A percentile compares a stretch with the other conserved stretches of the same genome.
Evolutionary conservation across 2,113 vertebrate genomes (phyloP).

Genomic region (Spheniscus mendiculus): DNA sequence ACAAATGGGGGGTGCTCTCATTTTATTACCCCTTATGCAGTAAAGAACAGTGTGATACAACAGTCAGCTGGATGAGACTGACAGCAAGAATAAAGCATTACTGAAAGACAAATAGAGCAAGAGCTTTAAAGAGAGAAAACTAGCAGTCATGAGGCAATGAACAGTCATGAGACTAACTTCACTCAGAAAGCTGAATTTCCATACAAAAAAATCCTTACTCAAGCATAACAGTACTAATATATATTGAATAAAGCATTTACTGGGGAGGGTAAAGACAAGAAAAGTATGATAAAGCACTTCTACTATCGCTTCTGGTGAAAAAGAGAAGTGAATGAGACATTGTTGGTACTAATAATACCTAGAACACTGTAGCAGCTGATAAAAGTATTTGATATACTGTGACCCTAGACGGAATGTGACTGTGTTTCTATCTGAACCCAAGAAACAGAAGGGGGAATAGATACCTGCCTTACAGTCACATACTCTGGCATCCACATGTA

Average conservation of each 20-base stretch:
- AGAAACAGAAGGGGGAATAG: not conserved
- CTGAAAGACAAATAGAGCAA: not conserved
- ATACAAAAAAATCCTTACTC: not conserved
- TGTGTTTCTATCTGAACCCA: not conserved
- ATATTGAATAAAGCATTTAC: not conserved
- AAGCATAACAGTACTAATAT: not conserved
- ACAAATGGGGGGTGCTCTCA: not conserved
- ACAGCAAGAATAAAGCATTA: not conserved
- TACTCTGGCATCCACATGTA: slow-evolving; percentile 13
- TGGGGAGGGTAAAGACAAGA: not conserved
- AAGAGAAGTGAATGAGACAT: not conserved
- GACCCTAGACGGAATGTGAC: not conserved
- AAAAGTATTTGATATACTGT: not conserved
- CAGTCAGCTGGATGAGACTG: not conserved
- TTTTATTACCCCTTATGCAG: not conserved
- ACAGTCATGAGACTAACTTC: not conserved
- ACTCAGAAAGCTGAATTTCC: not conserved
- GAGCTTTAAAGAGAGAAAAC: not conserved
- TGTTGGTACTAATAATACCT: not conserved
- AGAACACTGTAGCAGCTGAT: not conserved
- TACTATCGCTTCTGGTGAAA: not conserved
- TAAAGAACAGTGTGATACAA: not conserved
- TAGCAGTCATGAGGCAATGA: not conserved
- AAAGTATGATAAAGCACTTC: not conserved
- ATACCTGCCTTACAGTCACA: not conserved